phyloP scores from a whole-genome alignment of 1,140 invertebrate species.

The Hermetia illucens region DNA sequence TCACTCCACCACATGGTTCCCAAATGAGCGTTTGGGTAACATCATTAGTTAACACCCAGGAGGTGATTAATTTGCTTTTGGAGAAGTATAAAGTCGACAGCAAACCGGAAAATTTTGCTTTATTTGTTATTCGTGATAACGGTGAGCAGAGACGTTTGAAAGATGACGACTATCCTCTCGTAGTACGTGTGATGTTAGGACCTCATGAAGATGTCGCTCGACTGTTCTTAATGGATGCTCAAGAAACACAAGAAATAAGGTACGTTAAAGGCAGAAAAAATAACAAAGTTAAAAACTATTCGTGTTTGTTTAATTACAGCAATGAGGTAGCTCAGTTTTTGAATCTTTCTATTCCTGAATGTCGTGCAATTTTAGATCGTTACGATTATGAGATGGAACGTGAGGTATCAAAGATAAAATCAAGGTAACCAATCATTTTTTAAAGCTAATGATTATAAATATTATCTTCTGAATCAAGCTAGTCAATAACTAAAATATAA shows the following conservation, averaged over 20 bases:
- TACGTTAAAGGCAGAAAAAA: constrained; percentile 8
- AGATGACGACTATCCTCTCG: constrained; percentile 65
- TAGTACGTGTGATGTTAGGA: constrained; percentile 61
- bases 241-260: constrained; percentile 57
- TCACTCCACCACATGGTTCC: constrained; percentile 70
- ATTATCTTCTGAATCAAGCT: too few relatives aligned
- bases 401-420: constrained; percentile 50
- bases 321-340: constrained; percentile 71
- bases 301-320: constrained; percentile 10
- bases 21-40: constrained; percentile 77
- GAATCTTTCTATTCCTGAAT: constrained; percentile 63
- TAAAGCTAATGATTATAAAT: too few relatives aligned
- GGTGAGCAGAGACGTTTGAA: constrained; percentile 63
- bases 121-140: constrained; percentile 70
- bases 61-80: constrained; percentile 71
- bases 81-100: constrained; percentile 82
- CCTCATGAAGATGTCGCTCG: constrained; percentile 71
- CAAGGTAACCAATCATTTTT: constrained; percentile 54
- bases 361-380: constrained; percentile 61
- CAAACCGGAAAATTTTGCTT: constrained; percentile 59
- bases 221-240: constrained; percentile 65
- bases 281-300: constrained; percentile 1
- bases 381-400: constrained; percentile 64
- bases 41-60: constrained; percentile 60
- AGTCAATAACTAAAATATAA: too few relatives aligned